Evolutionary conservation across 2,888 invertebrate genomes (phyloP).

Genomic region (Brachyptera putata): DNA sequence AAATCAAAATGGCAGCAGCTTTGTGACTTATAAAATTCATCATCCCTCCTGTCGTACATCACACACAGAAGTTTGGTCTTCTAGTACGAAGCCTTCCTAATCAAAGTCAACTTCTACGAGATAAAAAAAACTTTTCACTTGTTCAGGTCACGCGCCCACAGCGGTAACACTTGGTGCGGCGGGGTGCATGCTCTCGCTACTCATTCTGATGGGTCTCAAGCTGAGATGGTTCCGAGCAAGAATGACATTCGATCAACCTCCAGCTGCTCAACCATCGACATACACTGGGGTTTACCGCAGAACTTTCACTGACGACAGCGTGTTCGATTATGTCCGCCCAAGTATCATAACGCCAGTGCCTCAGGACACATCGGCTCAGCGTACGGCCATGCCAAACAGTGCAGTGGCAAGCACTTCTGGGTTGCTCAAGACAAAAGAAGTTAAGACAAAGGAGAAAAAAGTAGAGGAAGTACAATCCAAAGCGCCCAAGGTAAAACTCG

Average conservation of each 20-base stretch:
- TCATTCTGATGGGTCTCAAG: constrained; percentile 44
- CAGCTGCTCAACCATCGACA: neutral
- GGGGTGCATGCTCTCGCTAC: constrained; percentile 2
- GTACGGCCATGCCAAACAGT: neutral
- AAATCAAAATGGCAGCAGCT: too few relatives aligned
- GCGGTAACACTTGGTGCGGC: neutral
- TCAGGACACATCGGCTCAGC: constrained; percentile 1
- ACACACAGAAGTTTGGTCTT: too few relatives aligned
- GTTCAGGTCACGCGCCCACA: neutral
- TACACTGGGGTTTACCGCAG: constrained; percentile 9
- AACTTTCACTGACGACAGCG: constrained; percentile 21
- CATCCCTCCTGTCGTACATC: too few relatives aligned
- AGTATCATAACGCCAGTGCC: constrained; percentile 13
- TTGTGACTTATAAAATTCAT: too few relatives aligned
- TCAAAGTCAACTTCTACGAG: too few relatives aligned
- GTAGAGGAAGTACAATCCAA: constrained; percentile 24
- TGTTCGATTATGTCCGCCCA: constrained; percentile 28
- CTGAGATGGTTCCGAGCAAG: constrained; percentile 51
- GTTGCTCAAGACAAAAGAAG: too few relatives aligned
- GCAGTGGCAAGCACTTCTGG: neutral
- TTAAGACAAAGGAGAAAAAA: constrained; percentile 4
- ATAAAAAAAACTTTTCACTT: too few relatives aligned
- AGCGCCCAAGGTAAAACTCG: constrained; percentile 31
- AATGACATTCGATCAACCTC: constrained; percentile 36
- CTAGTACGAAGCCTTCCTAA: too few relatives aligned